phyloP scores from a whole-genome alignment of 2,113 vertebrate genomes.

The Pipa parva region DNA sequence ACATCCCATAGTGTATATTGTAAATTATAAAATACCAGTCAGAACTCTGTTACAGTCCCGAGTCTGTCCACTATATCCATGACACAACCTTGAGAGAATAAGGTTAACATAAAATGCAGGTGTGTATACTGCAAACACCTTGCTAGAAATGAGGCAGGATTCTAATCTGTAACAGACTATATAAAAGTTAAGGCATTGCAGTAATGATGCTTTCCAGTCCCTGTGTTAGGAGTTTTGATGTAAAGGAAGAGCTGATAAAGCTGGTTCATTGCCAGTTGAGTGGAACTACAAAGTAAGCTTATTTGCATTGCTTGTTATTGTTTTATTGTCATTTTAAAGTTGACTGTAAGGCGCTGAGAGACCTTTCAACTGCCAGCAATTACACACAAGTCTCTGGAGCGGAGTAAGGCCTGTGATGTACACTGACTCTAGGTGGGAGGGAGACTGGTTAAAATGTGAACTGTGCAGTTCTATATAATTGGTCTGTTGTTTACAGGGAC shows the following conservation, averaged over 20 bases:
- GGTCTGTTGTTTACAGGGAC: no score
- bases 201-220: not conserved
- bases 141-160: not conserved
- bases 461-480: no score
- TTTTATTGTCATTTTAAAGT: not conserved
- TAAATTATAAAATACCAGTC: no score
- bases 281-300: slow-evolving; percentile 18
- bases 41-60: no score
- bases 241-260: slow-evolving; percentile 27
- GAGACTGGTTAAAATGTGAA: no score
- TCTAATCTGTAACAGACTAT: not conserved
- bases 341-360: not conserved
- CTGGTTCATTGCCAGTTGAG: slow-evolving; percentile 21
- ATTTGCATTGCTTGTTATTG: not conserved
- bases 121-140: not conserved
- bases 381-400: not conserved
- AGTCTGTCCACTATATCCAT: no score
- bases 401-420: no score
- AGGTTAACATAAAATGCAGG: no score
- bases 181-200: not conserved
- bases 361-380: not conserved
- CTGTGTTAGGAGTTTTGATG: slow-evolving; percentile 14
- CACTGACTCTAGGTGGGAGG: no score
- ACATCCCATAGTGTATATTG: no score
- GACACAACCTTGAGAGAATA: no score